A percentile compares a stretch with the other conserved stretches of the same genome.
phyloP scores from a whole-genome alignment of 2,797 vertebrate genomes.

The Myotis vivesi region DNA sequence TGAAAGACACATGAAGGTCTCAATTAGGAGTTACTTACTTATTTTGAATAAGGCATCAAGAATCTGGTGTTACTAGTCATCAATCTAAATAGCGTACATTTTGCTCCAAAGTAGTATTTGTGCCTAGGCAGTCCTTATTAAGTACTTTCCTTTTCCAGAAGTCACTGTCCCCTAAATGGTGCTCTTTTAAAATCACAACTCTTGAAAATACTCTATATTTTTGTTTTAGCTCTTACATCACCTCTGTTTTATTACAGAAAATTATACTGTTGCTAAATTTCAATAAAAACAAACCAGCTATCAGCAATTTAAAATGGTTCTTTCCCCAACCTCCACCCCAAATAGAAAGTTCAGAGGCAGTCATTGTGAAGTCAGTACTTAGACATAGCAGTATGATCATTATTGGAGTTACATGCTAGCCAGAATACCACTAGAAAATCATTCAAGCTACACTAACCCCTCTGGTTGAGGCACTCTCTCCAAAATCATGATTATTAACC shows the following conservation, averaged over 20 bases:
- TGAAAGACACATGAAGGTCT: neutral
- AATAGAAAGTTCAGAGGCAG: slow-evolving; percentile 38
- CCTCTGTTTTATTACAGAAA: slow-evolving; percentile 51
- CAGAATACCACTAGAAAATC: slow-evolving; percentile 17
- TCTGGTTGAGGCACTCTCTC: neutral
- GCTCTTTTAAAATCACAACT: neutral
- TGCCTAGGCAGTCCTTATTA: neutral
- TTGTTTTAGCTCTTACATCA: slow-evolving; percentile 28
- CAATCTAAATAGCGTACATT: neutral
- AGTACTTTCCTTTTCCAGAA: neutral
- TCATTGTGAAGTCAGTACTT: slow-evolving; percentile 8
- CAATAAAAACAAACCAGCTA: slow-evolving; percentile 35
- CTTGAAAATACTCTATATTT: neutral
- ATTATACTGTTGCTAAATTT: slow-evolving; percentile 20
- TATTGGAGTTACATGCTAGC: neutral
- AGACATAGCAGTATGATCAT: neutral
- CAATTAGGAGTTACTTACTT: neutral
- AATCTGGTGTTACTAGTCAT: neutral
- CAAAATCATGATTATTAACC: slow-evolving; percentile 57
- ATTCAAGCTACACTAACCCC: neutral
- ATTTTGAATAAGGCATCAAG: neutral
- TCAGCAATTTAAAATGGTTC: slow-evolving; percentile 25
- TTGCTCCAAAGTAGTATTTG: neutral
- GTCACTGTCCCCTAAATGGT: neutral
- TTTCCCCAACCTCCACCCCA: neutral